Evolutionary conservation across 2,113 vertebrate genomes (phyloP).

Genomic region (Clarias gariepinus): DNA sequence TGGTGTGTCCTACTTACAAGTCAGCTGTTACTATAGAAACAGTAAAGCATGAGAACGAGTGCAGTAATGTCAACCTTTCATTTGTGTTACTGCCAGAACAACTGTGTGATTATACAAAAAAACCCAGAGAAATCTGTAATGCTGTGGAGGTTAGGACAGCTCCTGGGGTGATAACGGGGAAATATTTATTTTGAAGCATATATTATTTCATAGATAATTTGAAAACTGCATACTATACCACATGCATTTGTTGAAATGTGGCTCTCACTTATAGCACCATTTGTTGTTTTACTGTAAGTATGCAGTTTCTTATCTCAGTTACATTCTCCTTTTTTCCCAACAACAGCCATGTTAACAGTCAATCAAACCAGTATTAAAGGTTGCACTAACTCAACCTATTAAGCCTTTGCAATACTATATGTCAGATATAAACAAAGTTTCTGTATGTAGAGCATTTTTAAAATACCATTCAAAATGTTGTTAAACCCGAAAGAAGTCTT

Average conservation of each 20-base stretch:
- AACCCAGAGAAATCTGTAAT: not conserved
- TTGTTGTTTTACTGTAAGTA: not conserved
- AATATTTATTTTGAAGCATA: not conserved
- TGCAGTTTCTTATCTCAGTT: not conserved
- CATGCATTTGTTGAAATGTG: not conserved
- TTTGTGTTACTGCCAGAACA: not conserved
- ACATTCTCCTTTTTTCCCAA: not conserved
- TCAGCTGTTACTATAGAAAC: not conserved
- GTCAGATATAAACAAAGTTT: not conserved
- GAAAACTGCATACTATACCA: no score
- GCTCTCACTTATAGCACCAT: not conserved
- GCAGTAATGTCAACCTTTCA: not conserved
- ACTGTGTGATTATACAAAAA: not conserved
- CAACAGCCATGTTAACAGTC: not conserved
- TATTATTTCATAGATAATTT: not conserved
- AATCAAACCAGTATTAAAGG: not conserved
- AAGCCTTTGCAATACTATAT: not conserved
- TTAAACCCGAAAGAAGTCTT: not conserved
- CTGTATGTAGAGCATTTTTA: not conserved
- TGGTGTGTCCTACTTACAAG: not conserved
- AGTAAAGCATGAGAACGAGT: not conserved
- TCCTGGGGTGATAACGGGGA: no score
- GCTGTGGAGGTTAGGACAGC: not conserved
- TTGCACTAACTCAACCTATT: no score
- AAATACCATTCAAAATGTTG: not conserved